A percentile compares a stretch with the other conserved stretches of the same genome.
These are phyloP conservation scores for Henicopernis longicauda DNA, from an alignment of 2,113 vertebrate genomes.

Conservation along the genomic window DNA sequence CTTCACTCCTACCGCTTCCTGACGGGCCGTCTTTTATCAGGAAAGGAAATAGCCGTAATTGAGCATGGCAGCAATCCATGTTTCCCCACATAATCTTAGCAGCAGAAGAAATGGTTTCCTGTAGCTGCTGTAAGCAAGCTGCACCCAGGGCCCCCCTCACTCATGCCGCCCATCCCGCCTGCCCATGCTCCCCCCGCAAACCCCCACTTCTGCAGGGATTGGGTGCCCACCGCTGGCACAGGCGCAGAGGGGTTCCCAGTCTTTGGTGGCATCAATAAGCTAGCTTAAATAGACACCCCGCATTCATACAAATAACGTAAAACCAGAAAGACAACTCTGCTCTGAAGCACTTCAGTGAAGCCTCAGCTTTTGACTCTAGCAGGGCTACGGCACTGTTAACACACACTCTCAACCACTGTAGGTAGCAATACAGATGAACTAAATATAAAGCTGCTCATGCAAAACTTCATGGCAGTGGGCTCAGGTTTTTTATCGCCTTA, in stretches of 20 bases:
- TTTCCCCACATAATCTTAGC: neutral
- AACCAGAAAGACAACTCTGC: neutral
- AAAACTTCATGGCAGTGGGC: neutral
- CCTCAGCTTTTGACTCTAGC: neutral
- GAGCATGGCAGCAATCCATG: constrained; percentile 4
- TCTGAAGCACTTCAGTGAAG: neutral
- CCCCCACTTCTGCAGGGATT: neutral
- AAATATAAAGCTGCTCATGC: neutral
- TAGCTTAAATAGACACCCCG: neutral
- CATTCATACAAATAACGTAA: neutral
- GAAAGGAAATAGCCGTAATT: neutral
- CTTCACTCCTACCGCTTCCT: neutral
- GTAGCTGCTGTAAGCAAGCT: neutral
- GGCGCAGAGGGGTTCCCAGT: neutral
- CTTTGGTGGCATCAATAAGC: neutral
- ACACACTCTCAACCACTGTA: neutral
- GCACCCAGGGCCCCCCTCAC: neutral
- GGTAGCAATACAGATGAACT: neutral
- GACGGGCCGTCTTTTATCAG: neutral
- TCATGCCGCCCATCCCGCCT: rapidly evolving
- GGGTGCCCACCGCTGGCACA: rapidly evolving
- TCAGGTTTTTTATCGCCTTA: neutral
- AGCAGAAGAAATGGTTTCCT: constrained; percentile 10
- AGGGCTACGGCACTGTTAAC: neutral
- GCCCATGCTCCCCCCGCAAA: neutral